Percentiles rank a stretch among this genome's conserved stretches.
Evolutionary conservation across 2,113 vertebrate species (phyloP).

Genomic region (Microtus richardsoni): DNA sequence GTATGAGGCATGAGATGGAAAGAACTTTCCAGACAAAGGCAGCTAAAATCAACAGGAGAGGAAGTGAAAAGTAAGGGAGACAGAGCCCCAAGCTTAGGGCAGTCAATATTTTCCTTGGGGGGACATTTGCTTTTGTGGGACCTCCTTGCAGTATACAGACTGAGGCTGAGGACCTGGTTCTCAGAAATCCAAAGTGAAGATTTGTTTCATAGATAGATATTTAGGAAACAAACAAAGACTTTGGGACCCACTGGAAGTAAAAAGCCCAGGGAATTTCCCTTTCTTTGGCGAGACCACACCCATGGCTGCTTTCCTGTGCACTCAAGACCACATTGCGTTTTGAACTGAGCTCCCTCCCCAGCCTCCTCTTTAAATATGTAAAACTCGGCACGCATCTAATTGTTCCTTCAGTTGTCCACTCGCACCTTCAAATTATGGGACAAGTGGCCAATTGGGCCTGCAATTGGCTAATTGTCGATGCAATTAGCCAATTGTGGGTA

Average conservation of each 20-base stretch:
- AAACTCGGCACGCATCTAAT: conserved; percentile 76
- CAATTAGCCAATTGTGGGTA: conserved; percentile 81
- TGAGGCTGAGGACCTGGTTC: neutral
- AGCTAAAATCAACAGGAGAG: neutral
- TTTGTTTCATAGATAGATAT: neutral
- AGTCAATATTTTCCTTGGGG: neutral
- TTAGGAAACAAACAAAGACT: neutral
- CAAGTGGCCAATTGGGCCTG: conserved; percentile 83
- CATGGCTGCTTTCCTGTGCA: neutral
- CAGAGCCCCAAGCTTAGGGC: neutral
- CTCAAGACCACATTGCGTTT: neutral
- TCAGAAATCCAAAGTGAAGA: neutral
- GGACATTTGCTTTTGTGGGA: neutral
- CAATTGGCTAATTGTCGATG: conserved; percentile 81
- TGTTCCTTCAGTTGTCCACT: conserved; percentile 78
- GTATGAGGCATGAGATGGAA: neutral
- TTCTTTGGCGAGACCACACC: neutral
- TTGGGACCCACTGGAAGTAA: neutral
- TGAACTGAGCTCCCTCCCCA: neutral
- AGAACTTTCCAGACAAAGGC: neutral
- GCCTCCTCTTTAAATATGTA: conserved; percentile 73
- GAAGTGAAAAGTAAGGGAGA: neutral
- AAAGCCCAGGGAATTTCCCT: neutral
- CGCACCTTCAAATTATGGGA: conserved; percentile 81
- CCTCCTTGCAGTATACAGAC: neutral